These are phyloP conservation scores for Pseudoatta argentina DNA, from an alignment of 1,140 invertebrate genomes.

Conservation along the genomic window DNA sequence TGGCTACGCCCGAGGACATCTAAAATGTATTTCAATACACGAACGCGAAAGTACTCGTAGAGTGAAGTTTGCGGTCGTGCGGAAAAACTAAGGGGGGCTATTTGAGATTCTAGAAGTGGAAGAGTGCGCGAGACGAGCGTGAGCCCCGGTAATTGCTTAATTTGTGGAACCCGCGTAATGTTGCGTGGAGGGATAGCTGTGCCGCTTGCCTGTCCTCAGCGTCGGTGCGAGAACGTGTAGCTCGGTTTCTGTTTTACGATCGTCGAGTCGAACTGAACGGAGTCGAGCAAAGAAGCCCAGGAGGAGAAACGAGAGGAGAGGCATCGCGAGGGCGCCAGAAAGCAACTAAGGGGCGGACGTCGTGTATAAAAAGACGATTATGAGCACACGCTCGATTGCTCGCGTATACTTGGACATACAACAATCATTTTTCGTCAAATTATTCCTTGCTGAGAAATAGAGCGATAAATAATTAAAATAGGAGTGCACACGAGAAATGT, in stretches of 20 bases:
- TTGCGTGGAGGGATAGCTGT: conserved; percentile 57
- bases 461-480: too few species aligned
- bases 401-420: neutral
- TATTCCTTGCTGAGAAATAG: neutral
- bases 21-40: conserved; percentile 5
- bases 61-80: neutral
- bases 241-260: conserved; percentile 73
- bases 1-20: neutral
- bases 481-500: too few species aligned
- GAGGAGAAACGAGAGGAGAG: neutral
- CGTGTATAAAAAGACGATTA: conserved; percentile 31
- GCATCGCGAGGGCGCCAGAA: conserved; percentile 38
- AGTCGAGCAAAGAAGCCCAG: neutral
- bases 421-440: conserved; percentile 22
- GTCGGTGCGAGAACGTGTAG: conserved; percentile 48
- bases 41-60: conserved; percentile 20
- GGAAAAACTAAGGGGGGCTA: conserved; percentile 48
- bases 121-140: conserved; percentile 75
- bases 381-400: neutral
- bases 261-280: conserved; percentile 43
- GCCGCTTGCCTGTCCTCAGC: conserved; percentile 35
- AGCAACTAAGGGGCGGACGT: conserved; percentile 8
- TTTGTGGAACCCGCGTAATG: conserved; percentile 80
- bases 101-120: conserved; percentile 59
- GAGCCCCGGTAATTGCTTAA: conserved; percentile 85